These are phyloP conservation scores for Paramormyrops hopkinsi DNA, from an alignment of 2,797 vertebrate species.

Conservation along the genomic window DNA sequence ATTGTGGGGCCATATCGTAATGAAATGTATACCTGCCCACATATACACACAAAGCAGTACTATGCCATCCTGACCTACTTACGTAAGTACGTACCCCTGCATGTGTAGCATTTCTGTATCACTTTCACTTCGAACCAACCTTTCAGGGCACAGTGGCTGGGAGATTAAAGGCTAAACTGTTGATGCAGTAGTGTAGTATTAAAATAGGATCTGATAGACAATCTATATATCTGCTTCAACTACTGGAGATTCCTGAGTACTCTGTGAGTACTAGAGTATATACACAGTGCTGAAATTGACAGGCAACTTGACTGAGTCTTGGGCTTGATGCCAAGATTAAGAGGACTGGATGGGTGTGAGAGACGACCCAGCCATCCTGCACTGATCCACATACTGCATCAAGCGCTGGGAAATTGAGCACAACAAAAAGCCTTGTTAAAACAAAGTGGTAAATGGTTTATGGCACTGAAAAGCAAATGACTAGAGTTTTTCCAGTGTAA, in stretches of 20 bases:
- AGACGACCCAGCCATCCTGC: neutral
- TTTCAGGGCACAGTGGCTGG: neutral
- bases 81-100: neutral
- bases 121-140: neutral
- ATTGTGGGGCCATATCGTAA: neutral
- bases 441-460: slow-evolving; percentile 9
- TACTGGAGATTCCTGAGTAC: neutral
- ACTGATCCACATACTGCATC: neutral
- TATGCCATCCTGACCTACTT: neutral
- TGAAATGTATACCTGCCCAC: neutral
- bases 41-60: neutral
- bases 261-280: neutral
- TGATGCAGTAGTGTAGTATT: neutral
- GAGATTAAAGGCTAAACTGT: neutral
- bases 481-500: slow-evolving; percentile 7
- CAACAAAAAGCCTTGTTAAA: slow-evolving; percentile 12
- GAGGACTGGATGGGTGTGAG: neutral
- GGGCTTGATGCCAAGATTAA: neutral
- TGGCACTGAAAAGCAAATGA: neutral
- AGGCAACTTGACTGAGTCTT: neutral
- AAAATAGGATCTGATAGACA: neutral
- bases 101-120: neutral
- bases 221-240: neutral
- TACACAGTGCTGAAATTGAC: neutral
- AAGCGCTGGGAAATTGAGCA: neutral